These are phyloP conservation scores for Delichon dasypus DNA, from an alignment of 2,797 vertebrate species.

Conservation along the genomic window DNA sequence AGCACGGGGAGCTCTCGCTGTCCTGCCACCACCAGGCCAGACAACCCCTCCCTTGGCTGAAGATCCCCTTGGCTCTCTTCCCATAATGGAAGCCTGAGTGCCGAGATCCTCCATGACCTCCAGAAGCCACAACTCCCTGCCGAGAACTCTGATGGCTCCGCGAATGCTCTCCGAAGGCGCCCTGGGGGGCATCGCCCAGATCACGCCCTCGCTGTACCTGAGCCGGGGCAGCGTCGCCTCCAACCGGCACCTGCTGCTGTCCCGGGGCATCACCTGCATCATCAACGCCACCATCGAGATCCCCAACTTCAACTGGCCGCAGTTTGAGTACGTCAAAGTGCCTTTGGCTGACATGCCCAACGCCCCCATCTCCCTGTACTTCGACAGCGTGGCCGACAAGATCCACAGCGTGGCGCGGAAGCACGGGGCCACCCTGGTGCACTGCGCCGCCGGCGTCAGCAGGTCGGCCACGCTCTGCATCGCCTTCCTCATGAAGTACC, in stretches of 20 bases:
- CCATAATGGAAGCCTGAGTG: conserved; percentile 73
- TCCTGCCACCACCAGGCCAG: neutral
- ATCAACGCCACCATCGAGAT: conserved; percentile 97
- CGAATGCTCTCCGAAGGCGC: conserved; percentile 88
- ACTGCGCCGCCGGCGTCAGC: conserved; percentile 95
- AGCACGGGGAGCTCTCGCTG: neutral
- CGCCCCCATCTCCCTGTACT: conserved; percentile 94
- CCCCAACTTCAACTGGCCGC: conserved; percentile 97
- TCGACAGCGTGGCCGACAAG: conserved; percentile 95
- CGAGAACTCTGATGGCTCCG: conserved; percentile 85
- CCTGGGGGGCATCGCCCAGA: conserved; percentile 92
- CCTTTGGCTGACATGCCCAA: conserved; percentile 95
- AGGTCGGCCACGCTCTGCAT: conserved; percentile 94
- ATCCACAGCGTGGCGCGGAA: conserved; percentile 93
- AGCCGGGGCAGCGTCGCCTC: conserved; percentile 93
- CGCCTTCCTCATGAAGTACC: conserved; percentile 98
- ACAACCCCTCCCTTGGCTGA: conserved; percentile 29
- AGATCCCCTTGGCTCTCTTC: conserved; percentile 4
- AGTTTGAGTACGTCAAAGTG: conserved; percentile 95
- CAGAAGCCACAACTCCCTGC: conserved; percentile 90
- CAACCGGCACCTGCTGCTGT: conserved; percentile 92
- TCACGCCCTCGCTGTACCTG: conserved; percentile 94
- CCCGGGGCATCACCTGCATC: conserved; percentile 94
- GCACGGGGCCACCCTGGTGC: conserved; percentile 91
- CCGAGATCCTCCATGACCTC: conserved; percentile 85